Conservation (phyloP, 1,140 invertebrate genomes). For the Chrysoperla carnea region DNA sequence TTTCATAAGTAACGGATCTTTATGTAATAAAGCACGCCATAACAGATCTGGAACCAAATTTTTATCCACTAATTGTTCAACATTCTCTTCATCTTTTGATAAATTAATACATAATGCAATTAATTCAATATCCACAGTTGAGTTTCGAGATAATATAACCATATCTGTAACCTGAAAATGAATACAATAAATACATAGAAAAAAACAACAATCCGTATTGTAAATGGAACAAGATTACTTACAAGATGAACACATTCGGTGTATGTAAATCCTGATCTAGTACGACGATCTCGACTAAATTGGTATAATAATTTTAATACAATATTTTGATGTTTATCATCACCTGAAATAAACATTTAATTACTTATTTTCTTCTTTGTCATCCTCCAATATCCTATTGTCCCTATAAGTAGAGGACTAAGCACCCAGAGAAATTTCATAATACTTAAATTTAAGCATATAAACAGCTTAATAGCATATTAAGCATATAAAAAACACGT, state of each 20-base stretch:
- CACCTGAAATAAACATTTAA: slow-evolving; percentile 34
- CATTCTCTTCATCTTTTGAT: slow-evolving; percentile 72
- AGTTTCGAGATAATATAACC: slow-evolving; percentile 50
- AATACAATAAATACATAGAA: slow-evolving; percentile 3
- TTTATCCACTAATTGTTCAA: slow-evolving; percentile 76
- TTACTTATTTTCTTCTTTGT: too few relatives aligned
- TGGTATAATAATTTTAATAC: slow-evolving; percentile 87
- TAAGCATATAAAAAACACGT: too few relatives aligned
- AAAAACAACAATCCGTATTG: neutral
- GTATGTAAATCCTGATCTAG: slow-evolving; percentile 88
- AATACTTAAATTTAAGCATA: too few relatives aligned
- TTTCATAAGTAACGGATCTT: slow-evolving; percentile 82
- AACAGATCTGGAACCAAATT: slow-evolving; percentile 60
- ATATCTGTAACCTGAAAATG: slow-evolving; percentile 47
- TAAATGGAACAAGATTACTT: slow-evolving; percentile 15
- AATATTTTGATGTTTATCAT: slow-evolving; percentile 66
- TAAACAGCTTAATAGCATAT: too few relatives aligned
- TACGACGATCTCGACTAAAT: slow-evolving; percentile 86
- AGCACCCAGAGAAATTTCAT: too few relatives aligned
- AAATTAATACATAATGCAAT: slow-evolving; percentile 84
- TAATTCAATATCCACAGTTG: slow-evolving; percentile 53
- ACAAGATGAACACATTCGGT: slow-evolving; percentile 87
- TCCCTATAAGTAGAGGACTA: too few relatives aligned
- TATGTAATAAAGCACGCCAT: slow-evolving; percentile 61
- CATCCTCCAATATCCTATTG: too few relatives aligned